Percentiles rank a stretch among this genome's conserved stretches.
These are phyloP conservation scores for Phocoena sinus DNA, from an alignment of 2,113 vertebrate species.

Conservation along the genomic window DNA sequence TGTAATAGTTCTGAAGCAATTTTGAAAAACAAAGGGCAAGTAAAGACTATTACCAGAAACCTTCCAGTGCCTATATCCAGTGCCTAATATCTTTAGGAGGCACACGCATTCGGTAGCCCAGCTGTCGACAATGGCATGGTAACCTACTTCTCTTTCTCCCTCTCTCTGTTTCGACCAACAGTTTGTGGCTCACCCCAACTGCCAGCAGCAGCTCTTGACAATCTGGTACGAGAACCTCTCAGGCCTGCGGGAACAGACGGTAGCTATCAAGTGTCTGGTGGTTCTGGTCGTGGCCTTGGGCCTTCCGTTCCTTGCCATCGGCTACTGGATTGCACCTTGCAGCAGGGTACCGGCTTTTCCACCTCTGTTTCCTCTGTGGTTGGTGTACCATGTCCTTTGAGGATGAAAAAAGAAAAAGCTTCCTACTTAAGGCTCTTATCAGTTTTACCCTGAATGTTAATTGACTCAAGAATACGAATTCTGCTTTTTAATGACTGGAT, in stretches of 20 bases:
- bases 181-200: constrained; percentile 94
- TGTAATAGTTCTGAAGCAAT: not conserved
- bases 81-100: not conserved
- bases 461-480: not conserved
- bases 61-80: not conserved
- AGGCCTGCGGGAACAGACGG: constrained; percentile 88
- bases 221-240: constrained; percentile 94
- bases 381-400: not conserved
- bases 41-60: not conserved
- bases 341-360: constrained; percentile 84
- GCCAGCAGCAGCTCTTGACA: constrained; percentile 91
- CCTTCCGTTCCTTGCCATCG: constrained; percentile 88
- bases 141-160: not conserved
- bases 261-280: constrained; percentile 91
- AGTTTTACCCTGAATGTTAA: not conserved
- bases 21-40: not conserved
- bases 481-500: not conserved
- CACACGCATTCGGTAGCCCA: not conserved
- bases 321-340: constrained; percentile 92
- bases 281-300: constrained; percentile 90
- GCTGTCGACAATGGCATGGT: not conserved
- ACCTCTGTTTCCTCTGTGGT: not conserved
- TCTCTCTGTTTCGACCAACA: constrained; percentile 69
- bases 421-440: not conserved
- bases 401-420: not conserved